phyloP scores from a whole-genome alignment of 2,797 vertebrate genomes.

The Melanotaenia nigrans region DNA sequence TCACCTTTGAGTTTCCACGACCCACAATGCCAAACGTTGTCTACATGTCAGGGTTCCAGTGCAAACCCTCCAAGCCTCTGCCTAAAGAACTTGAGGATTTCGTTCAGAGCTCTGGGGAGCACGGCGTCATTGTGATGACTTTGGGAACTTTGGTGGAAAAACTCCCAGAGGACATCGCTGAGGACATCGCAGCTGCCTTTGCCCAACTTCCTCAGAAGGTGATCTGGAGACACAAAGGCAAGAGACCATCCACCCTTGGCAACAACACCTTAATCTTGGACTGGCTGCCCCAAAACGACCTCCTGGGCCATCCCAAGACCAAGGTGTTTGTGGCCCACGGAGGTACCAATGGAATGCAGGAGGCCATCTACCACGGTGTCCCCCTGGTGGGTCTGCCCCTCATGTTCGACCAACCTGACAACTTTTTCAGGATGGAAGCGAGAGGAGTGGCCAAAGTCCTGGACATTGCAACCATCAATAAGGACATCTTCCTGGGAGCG shows the following conservation, averaged over 20 bases:
- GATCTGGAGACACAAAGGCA: slow-evolving; percentile 68
- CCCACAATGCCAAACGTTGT: slow-evolving; percentile 16
- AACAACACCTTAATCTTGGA: slow-evolving; percentile 73
- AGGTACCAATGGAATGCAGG: slow-evolving; percentile 72
- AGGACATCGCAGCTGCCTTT: slow-evolving; percentile 71
- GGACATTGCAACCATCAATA: slow-evolving; percentile 61
- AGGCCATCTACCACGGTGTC: slow-evolving; percentile 73
- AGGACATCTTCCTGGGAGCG: slow-evolving; percentile 62
- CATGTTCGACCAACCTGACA: slow-evolving; percentile 72
- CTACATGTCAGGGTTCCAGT: slow-evolving; percentile 81
- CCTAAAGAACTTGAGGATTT: slow-evolving; percentile 64
- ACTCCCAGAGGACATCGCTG: slow-evolving; percentile 61
- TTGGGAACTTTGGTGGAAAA: slow-evolving; percentile 64
- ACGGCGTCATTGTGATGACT: slow-evolving; percentile 77
- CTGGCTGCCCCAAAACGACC: slow-evolving; percentile 77
- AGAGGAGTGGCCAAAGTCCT: slow-evolving; percentile 73
- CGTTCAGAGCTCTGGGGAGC: slow-evolving; percentile 69
- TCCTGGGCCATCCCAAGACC: slow-evolving; percentile 74
- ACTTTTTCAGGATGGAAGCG: slow-evolving; percentile 66
- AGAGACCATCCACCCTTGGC: slow-evolving; percentile 62
- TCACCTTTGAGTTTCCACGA: slow-evolving; percentile 37
- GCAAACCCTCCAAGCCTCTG: slow-evolving; percentile 71
- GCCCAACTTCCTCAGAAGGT: slow-evolving; percentile 75
- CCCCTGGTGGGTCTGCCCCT: slow-evolving; percentile 73
- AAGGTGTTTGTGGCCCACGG: slow-evolving; percentile 25